Conservation (phyloP, 2,113 vertebrate species). For the Pterocles burchelli region DNA sequence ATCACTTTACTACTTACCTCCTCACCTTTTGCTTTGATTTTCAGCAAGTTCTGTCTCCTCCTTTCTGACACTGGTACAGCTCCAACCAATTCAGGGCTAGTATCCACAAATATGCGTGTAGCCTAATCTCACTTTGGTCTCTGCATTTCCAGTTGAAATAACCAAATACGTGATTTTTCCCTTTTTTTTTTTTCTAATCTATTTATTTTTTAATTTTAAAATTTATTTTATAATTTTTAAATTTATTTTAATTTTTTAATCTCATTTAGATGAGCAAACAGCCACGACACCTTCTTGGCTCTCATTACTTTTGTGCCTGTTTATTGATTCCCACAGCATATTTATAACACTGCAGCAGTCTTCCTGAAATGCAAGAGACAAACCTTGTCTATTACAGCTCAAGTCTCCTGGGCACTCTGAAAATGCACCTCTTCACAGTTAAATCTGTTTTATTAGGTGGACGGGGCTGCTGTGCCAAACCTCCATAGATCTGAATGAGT, state of each 20-base stretch:
- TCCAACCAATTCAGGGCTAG: not conserved
- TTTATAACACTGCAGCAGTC: not conserved
- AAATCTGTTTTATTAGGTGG: rapidly evolving
- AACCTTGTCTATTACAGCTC: not conserved
- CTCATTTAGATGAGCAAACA: not conserved
- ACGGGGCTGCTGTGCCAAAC: not conserved
- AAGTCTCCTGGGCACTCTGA: not conserved
- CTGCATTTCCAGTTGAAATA: not conserved
- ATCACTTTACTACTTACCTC: not conserved
- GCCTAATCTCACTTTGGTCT: not conserved
- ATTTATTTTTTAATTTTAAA: too few relatives aligned
- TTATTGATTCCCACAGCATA: not conserved
- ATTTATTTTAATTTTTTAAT: too few relatives aligned
- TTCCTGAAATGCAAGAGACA: not conserved
- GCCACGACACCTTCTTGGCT: not conserved
- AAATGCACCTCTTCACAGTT: not conserved
- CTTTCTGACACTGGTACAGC: not conserved
- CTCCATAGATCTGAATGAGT: not conserved
- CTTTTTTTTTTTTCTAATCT: too few relatives aligned
- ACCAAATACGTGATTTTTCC: not conserved
- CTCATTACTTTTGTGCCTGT: not conserved
- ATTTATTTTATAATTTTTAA: too few relatives aligned
- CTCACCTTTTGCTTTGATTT: not conserved
- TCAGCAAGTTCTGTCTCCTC: not conserved
- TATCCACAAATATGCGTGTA: not conserved